Evolutionary conservation across 2,797 vertebrate species (phyloP).

Genomic region (Enteromius fasciolatus): DNA sequence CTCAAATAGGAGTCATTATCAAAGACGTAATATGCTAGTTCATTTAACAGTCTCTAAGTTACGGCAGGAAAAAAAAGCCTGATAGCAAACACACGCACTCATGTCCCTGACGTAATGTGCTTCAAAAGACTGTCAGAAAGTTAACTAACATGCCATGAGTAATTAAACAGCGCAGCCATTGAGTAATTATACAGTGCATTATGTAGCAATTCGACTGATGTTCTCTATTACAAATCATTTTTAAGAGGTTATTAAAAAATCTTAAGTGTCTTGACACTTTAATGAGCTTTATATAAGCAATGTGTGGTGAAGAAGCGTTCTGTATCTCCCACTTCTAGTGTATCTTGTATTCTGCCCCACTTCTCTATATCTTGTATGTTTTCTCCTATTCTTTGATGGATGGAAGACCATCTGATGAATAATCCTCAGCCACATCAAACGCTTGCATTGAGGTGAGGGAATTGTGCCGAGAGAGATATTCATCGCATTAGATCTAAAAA

Average conservation of each 20-base stretch:
- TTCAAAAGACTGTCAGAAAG: background rate
- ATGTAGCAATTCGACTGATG: background rate
- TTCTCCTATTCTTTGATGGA: slow-evolving; percentile 30
- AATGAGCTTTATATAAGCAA: background rate
- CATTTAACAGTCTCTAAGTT: slow-evolving; percentile 23
- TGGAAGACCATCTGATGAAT: slow-evolving; percentile 46
- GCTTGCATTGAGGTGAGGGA: slow-evolving; percentile 9
- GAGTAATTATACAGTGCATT: background rate
- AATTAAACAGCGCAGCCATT: slow-evolving; percentile 1
- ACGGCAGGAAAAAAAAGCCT: background rate
- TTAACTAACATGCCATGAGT: slow-evolving; percentile 6
- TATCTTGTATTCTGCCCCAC: background rate
- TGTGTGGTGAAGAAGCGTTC: background rate
- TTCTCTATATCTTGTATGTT: slow-evolving; percentile 24
- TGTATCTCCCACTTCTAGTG: background rate
- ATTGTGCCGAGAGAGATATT: slow-evolving; percentile 22
- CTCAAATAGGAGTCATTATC: slow-evolving; percentile 33
- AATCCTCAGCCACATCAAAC: slow-evolving; percentile 45
- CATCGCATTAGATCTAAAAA: slow-evolving; percentile 43
- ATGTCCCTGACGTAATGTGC: background rate
- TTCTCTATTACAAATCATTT: slow-evolving; percentile 1
- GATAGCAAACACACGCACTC: background rate
- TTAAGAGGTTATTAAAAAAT: background rate
- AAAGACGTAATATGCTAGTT: slow-evolving; percentile 3
- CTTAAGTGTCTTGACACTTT: background rate